Evolutionary conservation across 1,140 invertebrate species (phyloP).

Genomic region (Lepidurus apus): DNA sequence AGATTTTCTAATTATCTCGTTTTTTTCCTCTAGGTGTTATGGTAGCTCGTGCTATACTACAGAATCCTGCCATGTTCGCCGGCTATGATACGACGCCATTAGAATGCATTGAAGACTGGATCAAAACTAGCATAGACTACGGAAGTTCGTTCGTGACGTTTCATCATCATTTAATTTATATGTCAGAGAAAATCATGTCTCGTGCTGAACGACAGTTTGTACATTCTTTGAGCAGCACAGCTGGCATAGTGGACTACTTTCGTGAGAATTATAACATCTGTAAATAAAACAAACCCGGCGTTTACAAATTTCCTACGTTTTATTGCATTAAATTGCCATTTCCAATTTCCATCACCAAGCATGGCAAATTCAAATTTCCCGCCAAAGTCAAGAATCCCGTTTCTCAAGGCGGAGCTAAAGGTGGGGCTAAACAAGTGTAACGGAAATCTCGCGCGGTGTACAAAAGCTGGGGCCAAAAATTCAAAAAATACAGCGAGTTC

Average conservation of each 20-base stretch:
- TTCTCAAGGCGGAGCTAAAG: background rate
- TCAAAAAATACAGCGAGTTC: background rate
- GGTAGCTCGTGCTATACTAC: constrained; percentile 79
- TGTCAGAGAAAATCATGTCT: constrained; percentile 74
- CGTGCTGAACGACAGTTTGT: constrained; percentile 65
- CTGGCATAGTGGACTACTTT: constrained; percentile 66
- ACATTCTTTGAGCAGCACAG: constrained; percentile 65
- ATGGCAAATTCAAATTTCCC: background rate
- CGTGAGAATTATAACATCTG: constrained; percentile 47
- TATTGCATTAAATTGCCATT: background rate
- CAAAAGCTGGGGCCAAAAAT: background rate
- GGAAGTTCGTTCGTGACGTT: constrained; percentile 70
- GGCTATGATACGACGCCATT: constrained; percentile 62
- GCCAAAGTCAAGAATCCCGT: background rate
- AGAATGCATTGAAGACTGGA: constrained; percentile 77
- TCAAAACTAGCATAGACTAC: constrained; percentile 60
- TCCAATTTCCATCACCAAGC: background rate
- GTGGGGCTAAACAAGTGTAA: background rate
- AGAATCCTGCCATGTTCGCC: constrained; percentile 83
- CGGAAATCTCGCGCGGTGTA: constrained; percentile 11
- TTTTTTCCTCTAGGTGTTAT: constrained; percentile 61
- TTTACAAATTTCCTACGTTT: background rate
- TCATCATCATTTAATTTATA: constrained; percentile 90
- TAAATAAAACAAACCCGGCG: background rate
- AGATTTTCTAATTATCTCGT: background rate